phyloP scores from a whole-genome alignment of 2,888 invertebrate species.

The Hypomecis punctinalis region DNA sequence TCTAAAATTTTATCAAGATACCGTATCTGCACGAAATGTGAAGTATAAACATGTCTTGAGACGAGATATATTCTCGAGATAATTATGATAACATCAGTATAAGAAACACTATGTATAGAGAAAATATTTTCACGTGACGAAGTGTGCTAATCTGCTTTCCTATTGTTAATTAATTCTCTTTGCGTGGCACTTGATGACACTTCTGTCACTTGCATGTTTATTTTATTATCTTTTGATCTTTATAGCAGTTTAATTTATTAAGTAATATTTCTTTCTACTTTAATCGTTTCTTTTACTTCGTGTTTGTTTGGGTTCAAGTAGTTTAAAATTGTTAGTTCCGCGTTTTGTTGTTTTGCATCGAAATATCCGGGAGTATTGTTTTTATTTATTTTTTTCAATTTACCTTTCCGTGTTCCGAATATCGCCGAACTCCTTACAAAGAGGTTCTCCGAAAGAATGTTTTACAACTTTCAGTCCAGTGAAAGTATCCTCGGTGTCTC shows the following conservation, averaged over 20 bases:
- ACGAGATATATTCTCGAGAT: slow-evolving; percentile 44
- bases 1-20: slow-evolving; percentile 12
- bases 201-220: slow-evolving; percentile 13
- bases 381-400: slow-evolving; percentile 42
- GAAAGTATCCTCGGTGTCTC: slow-evolving; percentile 82
- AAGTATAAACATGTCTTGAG: slow-evolving; percentile 20
- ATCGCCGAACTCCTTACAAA: slow-evolving; percentile 60
- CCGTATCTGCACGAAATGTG: slow-evolving; percentile 16
- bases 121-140: slow-evolving; percentile 50
- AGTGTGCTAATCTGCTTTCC: slow-evolving; percentile 38
- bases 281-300: background rate
- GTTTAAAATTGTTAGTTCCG: background rate
- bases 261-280: background rate
- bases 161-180: slow-evolving; percentile 42
- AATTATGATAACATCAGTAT: slow-evolving; percentile 45
- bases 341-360: background rate
- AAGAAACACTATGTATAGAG: slow-evolving; percentile 35
- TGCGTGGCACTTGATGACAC: slow-evolving; percentile 30
- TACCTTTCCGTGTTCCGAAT: slow-evolving; percentile 65
- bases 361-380: no score
- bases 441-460: slow-evolving; percentile 80
- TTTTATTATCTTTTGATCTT: slow-evolving; percentile 9
- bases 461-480: slow-evolving; percentile 83
- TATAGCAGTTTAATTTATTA: background rate
- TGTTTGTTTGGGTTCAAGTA: background rate